Evolutionary conservation across 2,888 invertebrate genomes (phyloP).

Genomic region (Timema cristinae): DNA sequence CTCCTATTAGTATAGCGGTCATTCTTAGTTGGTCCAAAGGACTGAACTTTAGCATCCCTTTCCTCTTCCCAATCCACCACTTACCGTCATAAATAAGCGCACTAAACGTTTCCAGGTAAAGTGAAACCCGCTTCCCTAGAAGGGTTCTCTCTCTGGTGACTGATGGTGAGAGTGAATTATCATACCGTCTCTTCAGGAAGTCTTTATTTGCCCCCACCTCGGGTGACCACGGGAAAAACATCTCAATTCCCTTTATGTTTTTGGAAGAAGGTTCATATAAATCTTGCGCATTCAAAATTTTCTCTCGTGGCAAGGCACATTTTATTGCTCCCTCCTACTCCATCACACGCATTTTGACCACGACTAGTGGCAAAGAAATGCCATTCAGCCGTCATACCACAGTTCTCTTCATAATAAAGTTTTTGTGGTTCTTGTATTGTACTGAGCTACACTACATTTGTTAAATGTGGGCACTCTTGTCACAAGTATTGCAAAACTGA

Average conservation of each 20-base stretch:
- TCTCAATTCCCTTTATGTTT: too few species aligned
- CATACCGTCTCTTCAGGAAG: too few species aligned
- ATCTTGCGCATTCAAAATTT: background rate
- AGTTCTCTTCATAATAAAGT: background rate
- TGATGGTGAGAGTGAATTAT: too few species aligned
- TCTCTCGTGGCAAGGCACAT: background rate
- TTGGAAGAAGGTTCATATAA: conserved; percentile 1
- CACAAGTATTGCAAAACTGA: background rate
- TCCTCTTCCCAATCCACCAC: too few species aligned
- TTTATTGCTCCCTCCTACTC: background rate
- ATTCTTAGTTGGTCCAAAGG: too few species aligned
- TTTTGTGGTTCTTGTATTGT: background rate
- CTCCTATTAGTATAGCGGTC: too few species aligned
- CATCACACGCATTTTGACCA: background rate
- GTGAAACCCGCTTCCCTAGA: too few species aligned
- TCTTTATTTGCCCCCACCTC: background rate
- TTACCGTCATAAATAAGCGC: too few species aligned
- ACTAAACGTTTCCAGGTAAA: too few species aligned
- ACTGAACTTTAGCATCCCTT: too few species aligned
- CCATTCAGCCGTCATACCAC: background rate
- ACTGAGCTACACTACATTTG: background rate
- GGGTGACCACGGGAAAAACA: background rate
- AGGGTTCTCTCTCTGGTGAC: too few species aligned
- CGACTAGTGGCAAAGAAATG: conserved; percentile 7
- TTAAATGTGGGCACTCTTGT: conserved; percentile 3